A percentile compares a stretch with the other conserved stretches of the same genome.
phyloP scores from a whole-genome alignment of 1,140 invertebrate genomes.

The Drosophila ficusphila region DNA sequence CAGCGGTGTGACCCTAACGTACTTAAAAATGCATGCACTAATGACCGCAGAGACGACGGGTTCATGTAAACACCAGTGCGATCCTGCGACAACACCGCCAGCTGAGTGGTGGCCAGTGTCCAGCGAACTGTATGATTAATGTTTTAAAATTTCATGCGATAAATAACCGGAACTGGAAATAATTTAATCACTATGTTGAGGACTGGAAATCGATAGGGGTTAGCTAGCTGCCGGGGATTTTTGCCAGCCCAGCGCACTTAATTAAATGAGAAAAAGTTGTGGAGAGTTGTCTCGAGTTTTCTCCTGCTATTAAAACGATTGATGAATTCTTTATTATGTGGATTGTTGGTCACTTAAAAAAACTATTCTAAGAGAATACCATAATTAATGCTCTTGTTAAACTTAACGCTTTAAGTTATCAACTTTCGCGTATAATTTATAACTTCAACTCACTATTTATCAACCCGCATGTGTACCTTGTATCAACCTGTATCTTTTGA shows the following conservation, averaged over 20 bases:
- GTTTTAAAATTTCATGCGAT: constrained; percentile 29
- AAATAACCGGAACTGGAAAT: background rate
- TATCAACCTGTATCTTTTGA: constrained; percentile 21
- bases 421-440: constrained; percentile 14
- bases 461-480: background rate
- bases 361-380: too few relatives aligned
- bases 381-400: too few relatives aligned
- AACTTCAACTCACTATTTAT: too few relatives aligned
- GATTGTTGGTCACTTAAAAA: too few relatives aligned
- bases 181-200: background rate
- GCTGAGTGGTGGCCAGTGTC: background rate
- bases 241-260: background rate
- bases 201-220: constrained; percentile 18
- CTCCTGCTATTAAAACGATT: too few relatives aligned
- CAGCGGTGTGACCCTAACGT: constrained; percentile 22
- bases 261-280: background rate
- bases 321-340: too few relatives aligned
- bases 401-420: too few relatives aligned
- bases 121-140: constrained; percentile 37
- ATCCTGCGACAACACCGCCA: constrained; percentile 7
- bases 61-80: constrained; percentile 23
- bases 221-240: background rate
- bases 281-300: too few relatives aligned
- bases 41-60: constrained; percentile 42
- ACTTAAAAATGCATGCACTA: constrained; percentile 47